phyloP scores from a whole-genome alignment of 2,797 vertebrate genomes.

The Discoglossus pictus region DNA sequence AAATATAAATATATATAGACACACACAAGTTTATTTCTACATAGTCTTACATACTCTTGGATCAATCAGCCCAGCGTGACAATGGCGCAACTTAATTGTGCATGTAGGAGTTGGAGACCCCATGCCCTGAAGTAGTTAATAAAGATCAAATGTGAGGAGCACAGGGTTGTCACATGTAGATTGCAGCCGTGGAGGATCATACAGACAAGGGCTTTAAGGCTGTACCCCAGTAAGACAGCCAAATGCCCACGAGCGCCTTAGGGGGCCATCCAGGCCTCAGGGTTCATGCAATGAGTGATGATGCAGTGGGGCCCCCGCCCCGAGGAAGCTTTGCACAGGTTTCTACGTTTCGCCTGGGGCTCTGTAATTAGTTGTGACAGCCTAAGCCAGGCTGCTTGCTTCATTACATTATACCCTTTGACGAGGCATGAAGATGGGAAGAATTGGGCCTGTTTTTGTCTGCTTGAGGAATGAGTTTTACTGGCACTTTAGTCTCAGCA shows the following conservation, averaged over 20 bases:
- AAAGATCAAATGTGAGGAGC: conserved; percentile 7
- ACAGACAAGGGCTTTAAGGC: conserved; percentile 45
- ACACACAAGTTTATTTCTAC: no score
- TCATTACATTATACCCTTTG: conserved; percentile 44
- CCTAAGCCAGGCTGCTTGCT: conserved; percentile 39
- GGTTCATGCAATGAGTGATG: conserved; percentile 26
- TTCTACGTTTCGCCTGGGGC: conserved; percentile 29
- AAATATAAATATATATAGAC: no score
- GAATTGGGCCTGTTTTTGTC: conserved; percentile 23
- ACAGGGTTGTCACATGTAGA: conserved; percentile 40
- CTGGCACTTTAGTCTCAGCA: conserved; percentile 3
- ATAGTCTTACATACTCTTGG: no score
- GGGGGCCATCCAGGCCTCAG: conserved; percentile 44
- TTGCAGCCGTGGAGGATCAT: conserved; percentile 42
- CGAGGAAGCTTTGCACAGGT: conserved; percentile 22
- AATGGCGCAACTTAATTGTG: no score
- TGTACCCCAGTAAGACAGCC: conserved; percentile 20
- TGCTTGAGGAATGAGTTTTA: conserved; percentile 15
- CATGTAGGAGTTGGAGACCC: conserved; percentile 17
- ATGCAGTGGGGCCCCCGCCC: conserved; percentile 15
- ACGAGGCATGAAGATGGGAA: conserved; percentile 44
- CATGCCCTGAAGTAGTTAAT: conserved; percentile 36
- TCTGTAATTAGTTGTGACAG: conserved; percentile 48
- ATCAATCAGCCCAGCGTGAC: no score
- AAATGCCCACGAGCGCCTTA: conserved; percentile 30